phyloP scores from a whole-genome alignment of 2,888 invertebrate genomes.

The Oscheius sp. region DNA sequence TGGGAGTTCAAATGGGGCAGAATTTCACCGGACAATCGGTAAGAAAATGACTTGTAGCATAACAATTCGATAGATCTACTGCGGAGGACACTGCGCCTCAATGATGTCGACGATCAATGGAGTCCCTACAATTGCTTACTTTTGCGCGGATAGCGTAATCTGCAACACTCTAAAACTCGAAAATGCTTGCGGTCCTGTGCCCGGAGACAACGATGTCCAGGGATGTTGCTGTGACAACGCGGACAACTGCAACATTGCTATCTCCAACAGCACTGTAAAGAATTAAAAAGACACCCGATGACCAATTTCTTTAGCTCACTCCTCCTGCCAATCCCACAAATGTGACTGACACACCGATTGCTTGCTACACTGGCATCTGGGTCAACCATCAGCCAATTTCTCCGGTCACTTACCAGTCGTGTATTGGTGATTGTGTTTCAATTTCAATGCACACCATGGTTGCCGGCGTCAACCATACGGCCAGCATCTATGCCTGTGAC shows the following conservation, averaged over 20 bases:
- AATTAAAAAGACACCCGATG: background rate
- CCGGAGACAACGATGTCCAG: conserved; percentile 39
- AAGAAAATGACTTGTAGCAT: too few relatives aligned
- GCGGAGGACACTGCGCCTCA: conserved; percentile 50
- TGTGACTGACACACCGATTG: conserved; percentile 44
- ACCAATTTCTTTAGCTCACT: conserved; percentile 3
- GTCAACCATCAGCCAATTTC: conserved; percentile 43
- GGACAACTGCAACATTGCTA: conserved; percentile 49
- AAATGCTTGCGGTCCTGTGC: conserved; percentile 45
- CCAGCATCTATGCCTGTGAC: conserved; percentile 54
- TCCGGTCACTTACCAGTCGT: conserved; percentile 39
- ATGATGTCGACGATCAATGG: conserved; percentile 41
- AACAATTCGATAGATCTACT: conserved; percentile 25
- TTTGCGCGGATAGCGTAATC: conserved; percentile 41
- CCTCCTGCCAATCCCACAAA: conserved; percentile 39
- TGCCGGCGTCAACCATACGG: conserved; percentile 30
- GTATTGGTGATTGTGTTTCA: conserved; percentile 51
- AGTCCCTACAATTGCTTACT: conserved; percentile 45
- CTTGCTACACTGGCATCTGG: conserved; percentile 52
- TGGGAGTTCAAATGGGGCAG: conserved; percentile 31
- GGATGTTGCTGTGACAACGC: conserved; percentile 56
- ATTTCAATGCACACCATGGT: conserved; percentile 43
- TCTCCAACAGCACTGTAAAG: background rate
- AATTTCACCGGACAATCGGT: too few relatives aligned
- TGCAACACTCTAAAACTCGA: conserved; percentile 42